These are phyloP conservation scores for Andinoacara biseriatus DNA, from an alignment of 2,113 vertebrate species.

Conservation along the genomic window DNA sequence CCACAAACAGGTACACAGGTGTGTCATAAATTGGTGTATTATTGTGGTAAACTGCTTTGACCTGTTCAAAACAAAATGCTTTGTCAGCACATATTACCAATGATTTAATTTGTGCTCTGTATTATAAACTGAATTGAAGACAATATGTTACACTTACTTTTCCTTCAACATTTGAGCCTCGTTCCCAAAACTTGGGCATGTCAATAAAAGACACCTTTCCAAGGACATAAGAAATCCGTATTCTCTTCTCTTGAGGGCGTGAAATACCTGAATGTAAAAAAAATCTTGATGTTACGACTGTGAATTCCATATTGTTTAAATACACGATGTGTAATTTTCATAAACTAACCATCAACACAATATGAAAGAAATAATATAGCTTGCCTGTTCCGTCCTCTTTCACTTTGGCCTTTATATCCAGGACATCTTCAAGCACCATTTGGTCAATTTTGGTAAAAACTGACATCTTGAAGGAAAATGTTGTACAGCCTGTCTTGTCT, in stretches of 20 bases:
- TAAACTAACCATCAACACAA: no score
- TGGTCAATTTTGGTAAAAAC: constrained; percentile 38
- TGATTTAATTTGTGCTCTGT: neutral
- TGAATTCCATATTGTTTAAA: no score
- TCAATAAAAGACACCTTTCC: constrained; percentile 71
- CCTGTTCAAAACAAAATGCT: neutral
- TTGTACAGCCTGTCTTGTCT: constrained; percentile 55
- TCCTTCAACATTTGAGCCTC: constrained; percentile 55
- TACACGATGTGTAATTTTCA: no score
- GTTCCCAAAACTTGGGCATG: constrained; percentile 59
- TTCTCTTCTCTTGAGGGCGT: neutral
- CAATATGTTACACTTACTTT: constrained; percentile 52
- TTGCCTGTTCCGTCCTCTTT: constrained; percentile 75
- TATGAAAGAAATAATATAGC: neutral
- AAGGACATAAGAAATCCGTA: constrained; percentile 34
- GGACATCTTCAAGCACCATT: accelerated
- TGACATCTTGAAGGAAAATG: constrained; percentile 45
- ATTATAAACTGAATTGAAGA: neutral
- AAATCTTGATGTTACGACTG: neutral
- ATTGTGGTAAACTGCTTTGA: constrained; percentile 9
- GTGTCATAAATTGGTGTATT: neutral
- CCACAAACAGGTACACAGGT: neutral
- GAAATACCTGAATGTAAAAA: constrained; percentile 38
- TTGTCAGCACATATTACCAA: neutral
- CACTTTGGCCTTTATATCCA: constrained; percentile 20